Evolutionary conservation across 1,140 invertebrate genomes (phyloP).

Genomic region (Aradophagus sp.): DNA sequence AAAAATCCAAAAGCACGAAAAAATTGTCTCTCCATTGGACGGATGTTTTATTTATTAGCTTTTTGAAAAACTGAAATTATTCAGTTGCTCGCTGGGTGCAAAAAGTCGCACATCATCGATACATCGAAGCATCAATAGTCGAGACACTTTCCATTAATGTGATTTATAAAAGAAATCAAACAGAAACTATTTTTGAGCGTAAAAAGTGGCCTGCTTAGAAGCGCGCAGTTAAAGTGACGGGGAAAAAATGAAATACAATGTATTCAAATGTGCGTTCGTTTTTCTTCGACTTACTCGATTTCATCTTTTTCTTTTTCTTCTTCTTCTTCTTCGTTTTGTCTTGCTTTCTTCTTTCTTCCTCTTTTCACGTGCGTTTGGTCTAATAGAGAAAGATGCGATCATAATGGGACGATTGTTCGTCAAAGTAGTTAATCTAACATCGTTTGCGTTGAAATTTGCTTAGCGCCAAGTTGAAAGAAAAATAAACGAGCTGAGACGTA

Average conservation of each 20-base stretch:
- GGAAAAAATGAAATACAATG: constrained; percentile 16
- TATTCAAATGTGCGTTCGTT: too few species aligned
- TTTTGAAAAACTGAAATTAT: constrained; percentile 2
- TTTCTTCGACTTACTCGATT: too few species aligned
- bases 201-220: constrained; percentile 2
- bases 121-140: constrained; percentile 15
- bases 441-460: constrained; percentile 48
- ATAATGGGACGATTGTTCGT: constrained; percentile 47
- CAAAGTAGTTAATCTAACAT: constrained; percentile 48
- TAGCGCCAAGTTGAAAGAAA: constrained; percentile 37
- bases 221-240: neutral
- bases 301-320: too few species aligned
- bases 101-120: too few species aligned
- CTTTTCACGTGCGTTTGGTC: neutral
- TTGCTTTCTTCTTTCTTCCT: too few species aligned
- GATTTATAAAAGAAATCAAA: constrained; percentile 40
- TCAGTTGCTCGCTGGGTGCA: neutral
- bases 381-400: constrained; percentile 44
- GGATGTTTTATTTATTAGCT: neutral
- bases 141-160: constrained; percentile 30
- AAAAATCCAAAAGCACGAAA: too few species aligned
- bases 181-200: constrained; percentile 2
- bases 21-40: too few species aligned
- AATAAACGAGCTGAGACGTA: constrained; percentile 48
- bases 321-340: too few species aligned